Conservation (phyloP, 2,113 vertebrate genomes). For the Athene noctua region DNA sequence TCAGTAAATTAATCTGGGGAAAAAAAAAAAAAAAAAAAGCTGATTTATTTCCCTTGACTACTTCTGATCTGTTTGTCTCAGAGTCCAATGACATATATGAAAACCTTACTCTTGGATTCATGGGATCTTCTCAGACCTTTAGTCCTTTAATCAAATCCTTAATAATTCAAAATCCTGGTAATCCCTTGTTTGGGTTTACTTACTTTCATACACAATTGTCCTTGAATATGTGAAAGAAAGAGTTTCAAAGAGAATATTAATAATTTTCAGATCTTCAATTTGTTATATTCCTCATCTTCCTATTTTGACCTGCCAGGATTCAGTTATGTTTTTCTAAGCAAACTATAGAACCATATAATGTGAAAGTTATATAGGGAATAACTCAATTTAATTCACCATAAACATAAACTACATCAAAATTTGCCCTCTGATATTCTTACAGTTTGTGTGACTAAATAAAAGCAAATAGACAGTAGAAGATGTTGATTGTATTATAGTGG, state of each 20-base stretch:
- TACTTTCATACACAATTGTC: background rate
- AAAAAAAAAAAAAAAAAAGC: background rate
- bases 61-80: background rate
- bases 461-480: background rate
- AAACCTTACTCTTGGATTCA: background rate
- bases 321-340: background rate
- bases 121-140: background rate
- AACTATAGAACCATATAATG: background rate
- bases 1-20: background rate
- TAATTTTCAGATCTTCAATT: background rate
- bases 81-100: background rate
- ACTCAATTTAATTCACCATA: background rate
- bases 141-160: background rate
- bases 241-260: background rate
- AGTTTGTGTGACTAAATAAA: background rate
- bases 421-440: background rate
- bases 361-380: background rate
- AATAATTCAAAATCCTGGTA: background rate
- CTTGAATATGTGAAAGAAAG: background rate
- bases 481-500: background rate
- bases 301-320: background rate
- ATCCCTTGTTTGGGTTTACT: background rate
- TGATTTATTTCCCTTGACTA: background rate
- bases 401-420: background rate
- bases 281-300: background rate